Percentiles rank a stretch among this genome's conserved stretches.
Conservation (phyloP, 2,113 vertebrate species). For the Sylvietta virens region DNA sequence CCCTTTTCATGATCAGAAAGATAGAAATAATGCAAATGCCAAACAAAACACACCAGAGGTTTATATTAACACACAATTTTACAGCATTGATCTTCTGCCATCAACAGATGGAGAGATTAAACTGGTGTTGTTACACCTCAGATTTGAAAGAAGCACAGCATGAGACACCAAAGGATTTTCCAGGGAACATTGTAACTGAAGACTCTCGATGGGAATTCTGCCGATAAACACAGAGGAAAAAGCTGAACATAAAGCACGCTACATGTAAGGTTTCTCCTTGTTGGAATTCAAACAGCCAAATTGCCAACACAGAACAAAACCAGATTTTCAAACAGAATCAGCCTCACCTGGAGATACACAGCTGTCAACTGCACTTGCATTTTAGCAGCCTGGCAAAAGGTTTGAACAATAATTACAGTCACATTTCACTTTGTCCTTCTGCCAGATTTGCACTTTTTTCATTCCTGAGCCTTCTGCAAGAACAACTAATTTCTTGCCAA, state of each 20-base stretch:
- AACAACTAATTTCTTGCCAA: background rate
- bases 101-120: constrained; percentile 47
- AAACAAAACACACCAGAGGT: background rate
- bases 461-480: background rate
- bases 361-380: constrained; percentile 13
- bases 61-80: background rate
- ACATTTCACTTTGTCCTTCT: background rate
- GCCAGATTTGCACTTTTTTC: background rate
- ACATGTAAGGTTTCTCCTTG: background rate
- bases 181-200: background rate
- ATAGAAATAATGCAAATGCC: background rate
- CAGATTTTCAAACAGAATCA: constrained; percentile 1
- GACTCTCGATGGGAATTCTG: constrained; percentile 27
- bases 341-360: constrained; percentile 39
- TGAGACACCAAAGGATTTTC: constrained; percentile 40
- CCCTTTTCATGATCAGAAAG: background rate
- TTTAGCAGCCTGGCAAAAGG: background rate
- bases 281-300: constrained; percentile 24
- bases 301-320: background rate
- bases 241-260: background rate
- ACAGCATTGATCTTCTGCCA: constrained; percentile 18
- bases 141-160: background rate
- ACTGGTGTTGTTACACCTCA: background rate
- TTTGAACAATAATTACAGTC: background rate
- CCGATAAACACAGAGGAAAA: background rate